Evolutionary conservation across 1,140 invertebrate species (phyloP), one percentile per base, ranked within the genome.

Genomic region (Trichonephila clavipes): DNA sequence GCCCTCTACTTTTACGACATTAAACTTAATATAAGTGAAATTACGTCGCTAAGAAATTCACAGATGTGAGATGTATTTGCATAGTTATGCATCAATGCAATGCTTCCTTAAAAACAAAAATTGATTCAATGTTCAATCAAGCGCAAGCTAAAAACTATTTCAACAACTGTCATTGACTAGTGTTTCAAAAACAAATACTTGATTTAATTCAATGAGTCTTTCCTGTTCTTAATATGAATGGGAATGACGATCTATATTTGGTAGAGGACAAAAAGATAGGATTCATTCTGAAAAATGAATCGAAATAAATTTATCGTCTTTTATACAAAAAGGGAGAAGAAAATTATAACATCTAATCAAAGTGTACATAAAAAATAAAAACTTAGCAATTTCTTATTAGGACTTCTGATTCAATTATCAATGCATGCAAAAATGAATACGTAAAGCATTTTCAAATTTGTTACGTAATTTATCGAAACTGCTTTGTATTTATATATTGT

Each of bases 301-400:
- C 28, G 14, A 77, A 10, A 51, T 40, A 77, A 77, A 77, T 77
- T 77, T 3, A 77, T 77, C 72, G 10, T 34, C 72, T 64, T 77
- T 77, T 77, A 34, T 77, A 77, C 18, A 77, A 77, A 77, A 77
- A 12, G 18, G 19, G 16, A 64, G 16, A 0, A 51, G 51, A 12
- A 69, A 69, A 69, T 24, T 28, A 12, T 40, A 40, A 28, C 14
- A 34, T 6, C 34, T 40, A n/a, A 77, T 77, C 28, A 40, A 77
- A 18, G 72, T 77, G 72, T 77, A 77, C 18, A 77, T 77, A 77
- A 34, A 19, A 77, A 34, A 40, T 40, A 40, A 77, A 72, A 16
- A 77, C 72, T 77, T 77, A 77, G 72, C 72, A 77, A 77, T 77
- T 77, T 77, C 72, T 34, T 77, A 34, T 34, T 77, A 77, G 72